These are phyloP conservation scores for Phaethornis superciliosus DNA, from an alignment of 2,113 vertebrate species.

Conservation along the genomic window DNA sequence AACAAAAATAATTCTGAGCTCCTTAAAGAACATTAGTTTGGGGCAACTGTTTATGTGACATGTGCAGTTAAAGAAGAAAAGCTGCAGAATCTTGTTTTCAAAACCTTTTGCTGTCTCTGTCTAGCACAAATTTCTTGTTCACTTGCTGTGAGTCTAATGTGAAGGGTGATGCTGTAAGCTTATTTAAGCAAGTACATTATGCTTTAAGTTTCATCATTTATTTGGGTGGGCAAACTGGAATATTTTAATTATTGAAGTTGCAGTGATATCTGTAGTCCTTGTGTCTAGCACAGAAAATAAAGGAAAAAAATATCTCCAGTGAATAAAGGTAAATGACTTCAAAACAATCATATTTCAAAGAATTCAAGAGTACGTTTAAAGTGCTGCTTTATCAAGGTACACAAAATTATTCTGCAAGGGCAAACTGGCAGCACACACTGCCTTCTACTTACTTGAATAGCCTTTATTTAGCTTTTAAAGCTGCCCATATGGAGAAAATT, in stretches of 20 bases:
- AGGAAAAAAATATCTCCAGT: background rate
- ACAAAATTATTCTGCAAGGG: background rate
- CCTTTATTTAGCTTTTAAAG: background rate
- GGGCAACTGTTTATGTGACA: background rate
- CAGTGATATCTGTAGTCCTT: background rate
- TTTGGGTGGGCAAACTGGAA: background rate
- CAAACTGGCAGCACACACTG: background rate
- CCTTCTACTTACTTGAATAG: background rate
- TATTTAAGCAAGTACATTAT: background rate
- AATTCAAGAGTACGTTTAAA: background rate
- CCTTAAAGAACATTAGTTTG: background rate
- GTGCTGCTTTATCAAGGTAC: background rate
- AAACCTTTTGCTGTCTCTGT: background rate
- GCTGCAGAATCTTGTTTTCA: background rate
- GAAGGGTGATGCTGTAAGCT: background rate
- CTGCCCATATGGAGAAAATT: background rate
- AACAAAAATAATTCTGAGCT: background rate
- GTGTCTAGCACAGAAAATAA: background rate
- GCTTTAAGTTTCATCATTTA: background rate
- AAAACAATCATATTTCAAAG: background rate
- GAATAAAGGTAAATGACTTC: background rate
- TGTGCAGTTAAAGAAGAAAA: background rate
- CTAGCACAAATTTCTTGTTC: background rate
- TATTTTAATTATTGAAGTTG: slow-evolving; percentile 5
- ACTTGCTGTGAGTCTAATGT: background rate